Evolutionary conservation across 2,888 invertebrate species (phyloP).

Genomic region (Caenorhabditis drosophilae): DNA sequence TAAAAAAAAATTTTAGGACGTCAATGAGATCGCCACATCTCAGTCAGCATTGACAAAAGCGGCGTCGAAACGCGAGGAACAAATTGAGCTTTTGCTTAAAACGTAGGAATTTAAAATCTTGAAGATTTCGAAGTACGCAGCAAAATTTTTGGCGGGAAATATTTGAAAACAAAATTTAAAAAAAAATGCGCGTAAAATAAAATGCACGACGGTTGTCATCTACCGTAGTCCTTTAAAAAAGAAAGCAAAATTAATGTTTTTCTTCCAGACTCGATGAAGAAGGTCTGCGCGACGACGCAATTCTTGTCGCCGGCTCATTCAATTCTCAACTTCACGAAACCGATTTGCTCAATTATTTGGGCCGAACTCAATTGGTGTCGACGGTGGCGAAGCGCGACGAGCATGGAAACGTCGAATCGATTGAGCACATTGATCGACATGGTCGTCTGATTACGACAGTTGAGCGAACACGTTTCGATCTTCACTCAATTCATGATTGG

Average conservation of each 20-base stretch:
- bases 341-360: conserved; percentile 49
- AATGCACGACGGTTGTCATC: no score
- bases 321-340: conserved; percentile 58
- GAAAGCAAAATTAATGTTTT: no score
- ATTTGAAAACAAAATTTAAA: conserved; percentile 6
- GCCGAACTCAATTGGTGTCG: conserved; percentile 43
- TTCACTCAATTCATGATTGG: conserved; percentile 60
- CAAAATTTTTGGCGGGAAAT: no score
- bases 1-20: no score
- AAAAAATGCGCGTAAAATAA: no score
- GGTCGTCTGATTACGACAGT: conserved; percentile 53
- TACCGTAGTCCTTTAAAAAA: no score
- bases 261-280: conserved; percentile 50
- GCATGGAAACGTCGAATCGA: conserved; percentile 43
- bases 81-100: conserved; percentile 46
- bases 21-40: conserved; percentile 43
- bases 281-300: conserved; percentile 53
- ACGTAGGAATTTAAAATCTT: conserved; percentile 32
- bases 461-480: conserved; percentile 52
- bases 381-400: conserved; percentile 50
- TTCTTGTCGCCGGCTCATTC: conserved; percentile 57
- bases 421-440: conserved; percentile 55
- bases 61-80: conserved; percentile 48
- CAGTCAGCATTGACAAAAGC: conserved; percentile 46
- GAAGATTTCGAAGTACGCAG: no score